Evolutionary conservation across 1,140 invertebrate species (phyloP).

Genomic region (Heliothis virescens): DNA sequence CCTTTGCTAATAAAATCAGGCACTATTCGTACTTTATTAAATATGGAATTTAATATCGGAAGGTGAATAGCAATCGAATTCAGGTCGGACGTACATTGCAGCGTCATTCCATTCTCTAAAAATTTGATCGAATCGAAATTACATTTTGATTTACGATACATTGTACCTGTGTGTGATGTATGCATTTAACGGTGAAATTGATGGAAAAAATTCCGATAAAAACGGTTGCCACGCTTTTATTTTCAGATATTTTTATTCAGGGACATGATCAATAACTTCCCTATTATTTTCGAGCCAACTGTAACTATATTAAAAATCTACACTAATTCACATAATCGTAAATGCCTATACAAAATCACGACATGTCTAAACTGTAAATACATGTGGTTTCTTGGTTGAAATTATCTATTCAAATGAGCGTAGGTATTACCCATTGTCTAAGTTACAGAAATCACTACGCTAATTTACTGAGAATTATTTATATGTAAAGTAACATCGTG

Average conservation of each 20-base stretch:
- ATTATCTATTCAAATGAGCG: no score
- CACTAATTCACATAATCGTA: no score
- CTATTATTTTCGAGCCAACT: no score
- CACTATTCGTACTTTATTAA: constrained; percentile 9
- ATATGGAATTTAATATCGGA: constrained; percentile 23
- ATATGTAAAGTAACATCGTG: no score
- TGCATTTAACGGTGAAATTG: constrained; percentile 33
- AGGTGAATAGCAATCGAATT: constrained; percentile 29
- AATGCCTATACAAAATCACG: no score
- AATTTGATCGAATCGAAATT: constrained; percentile 36
- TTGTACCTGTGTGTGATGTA: constrained; percentile 17
- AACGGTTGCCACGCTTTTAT: background rate
- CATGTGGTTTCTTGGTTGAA: no score
- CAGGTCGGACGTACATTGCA: constrained; percentile 32
- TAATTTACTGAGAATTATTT: no score
- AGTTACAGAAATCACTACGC: no score
- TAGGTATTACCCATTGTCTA: no score
- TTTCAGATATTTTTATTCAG: background rate
- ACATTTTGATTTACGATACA: constrained; percentile 33
- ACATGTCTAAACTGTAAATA: no score
- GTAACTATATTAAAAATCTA: no score
- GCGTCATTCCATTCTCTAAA: constrained; percentile 40
- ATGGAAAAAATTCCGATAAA: constrained; percentile 2
- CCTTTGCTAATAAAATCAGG: background rate
- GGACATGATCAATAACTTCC: background rate